Base-by-base conservation (phyloP, 2,888 invertebrate genomes). In the Hemistola chrysoprasaria region DNA sequence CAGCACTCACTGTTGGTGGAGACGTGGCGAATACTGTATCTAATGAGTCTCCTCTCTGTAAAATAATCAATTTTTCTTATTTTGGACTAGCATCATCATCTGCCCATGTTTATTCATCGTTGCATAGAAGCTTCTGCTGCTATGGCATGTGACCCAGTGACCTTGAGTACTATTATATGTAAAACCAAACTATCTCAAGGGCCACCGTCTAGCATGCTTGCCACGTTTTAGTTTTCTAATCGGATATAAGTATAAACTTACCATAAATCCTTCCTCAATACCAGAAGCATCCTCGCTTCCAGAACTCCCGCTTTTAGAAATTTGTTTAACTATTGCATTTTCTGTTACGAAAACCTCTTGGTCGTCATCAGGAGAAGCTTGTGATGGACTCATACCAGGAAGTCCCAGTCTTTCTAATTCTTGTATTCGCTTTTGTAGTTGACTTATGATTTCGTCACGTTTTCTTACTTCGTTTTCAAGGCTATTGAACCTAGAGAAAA, bases 391-490 rank as follows among this genome's bases (percentile, higher is more conserved):
- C 7, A 51, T 30, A 1, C 68, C 61, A 10, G 71, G 38, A 9
- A 80, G 47, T 1, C 86, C 86, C 26, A 81, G 47, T 37, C 71
- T 78, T 67, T 94, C 93, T 55, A 95, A 68, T 66, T 94, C 92
- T 71, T 92, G 90, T 60, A 94, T 94, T 62, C 95, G 90, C 56
- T 90, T 90, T 71, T 94, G 95, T 24, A 97, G 90, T 69, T 95
- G 93, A 34, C 90, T 91, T 59, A 97, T 97, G 44, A 96, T 93
- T 65, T 94, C 94, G 69, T 97, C 96, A 22, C 95, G 91, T 62
- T 92, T 93, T 21, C 92, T 89, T n/a, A 97, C 93, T 79, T 96
- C 96, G 47, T 93, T 91, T 77, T 96, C 95, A 71, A 97, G 85
- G 50, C 91, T 93, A 43, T 92, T 91, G 68, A 95, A 95, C 41